Conservation (phyloP, 2,797 vertebrate species). For the Rachycentron canadum region DNA sequence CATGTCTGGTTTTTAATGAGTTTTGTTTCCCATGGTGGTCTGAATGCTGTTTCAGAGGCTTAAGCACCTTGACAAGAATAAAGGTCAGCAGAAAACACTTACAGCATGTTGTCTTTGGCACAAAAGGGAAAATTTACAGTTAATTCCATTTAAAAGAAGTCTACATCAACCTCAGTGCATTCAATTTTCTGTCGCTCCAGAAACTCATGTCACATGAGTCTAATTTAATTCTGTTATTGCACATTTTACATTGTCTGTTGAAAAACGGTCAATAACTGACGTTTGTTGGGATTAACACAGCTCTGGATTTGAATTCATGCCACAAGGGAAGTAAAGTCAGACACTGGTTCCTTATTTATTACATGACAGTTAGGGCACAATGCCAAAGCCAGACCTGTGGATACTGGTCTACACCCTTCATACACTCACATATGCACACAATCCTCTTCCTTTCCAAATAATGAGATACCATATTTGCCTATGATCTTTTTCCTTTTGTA, state of each 20-base stretch:
- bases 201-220: not conserved
- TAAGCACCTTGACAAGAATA: not conserved
- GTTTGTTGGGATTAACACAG: not conserved
- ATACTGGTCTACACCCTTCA: not conserved
- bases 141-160: not conserved
- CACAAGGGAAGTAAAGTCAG: conserved; percentile 59
- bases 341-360: conserved; percentile 65
- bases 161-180: too few species aligned
- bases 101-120: not conserved
- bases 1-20: conserved; percentile 20
- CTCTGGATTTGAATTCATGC: conserved; percentile 34
- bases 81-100: not conserved
- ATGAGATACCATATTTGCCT: conserved; percentile 40
- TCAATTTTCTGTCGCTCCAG: not conserved
- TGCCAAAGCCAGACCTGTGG: conserved; percentile 26
- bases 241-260: not conserved
- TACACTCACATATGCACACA: conserved; percentile 12
- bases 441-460: not conserved
- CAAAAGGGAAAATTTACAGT: not conserved
- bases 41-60: conserved; percentile 2
- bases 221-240: not conserved
- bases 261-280: not conserved
- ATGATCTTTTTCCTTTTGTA: conserved; percentile 27
- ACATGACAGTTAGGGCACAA: conserved; percentile 57
- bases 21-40: conserved; percentile 7